A percentile compares a stretch with the other conserved stretches of the same genome.
These are phyloP conservation scores for Vanessa cardui DNA, from an alignment of 2,888 invertebrate genomes.

Conservation along the genomic window DNA sequence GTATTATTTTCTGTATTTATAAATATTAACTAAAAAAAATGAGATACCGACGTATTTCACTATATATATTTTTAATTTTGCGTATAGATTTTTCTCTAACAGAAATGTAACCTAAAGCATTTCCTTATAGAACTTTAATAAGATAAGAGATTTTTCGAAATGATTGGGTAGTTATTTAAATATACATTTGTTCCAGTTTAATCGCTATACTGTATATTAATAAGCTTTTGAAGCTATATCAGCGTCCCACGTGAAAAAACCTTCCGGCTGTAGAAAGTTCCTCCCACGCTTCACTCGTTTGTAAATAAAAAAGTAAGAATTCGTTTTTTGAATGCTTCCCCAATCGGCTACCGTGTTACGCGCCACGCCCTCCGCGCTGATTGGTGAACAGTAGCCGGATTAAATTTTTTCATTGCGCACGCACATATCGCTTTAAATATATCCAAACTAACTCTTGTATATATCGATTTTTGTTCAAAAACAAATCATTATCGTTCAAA, in stretches of 20 bases:
- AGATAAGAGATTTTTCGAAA: not conserved
- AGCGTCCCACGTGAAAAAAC: slow-evolving; percentile 66
- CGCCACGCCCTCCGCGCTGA: slow-evolving; percentile 68
- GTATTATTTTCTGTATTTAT: not conserved
- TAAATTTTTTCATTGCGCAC: slow-evolving; percentile 51
- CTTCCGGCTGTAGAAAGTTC: slow-evolving; percentile 78
- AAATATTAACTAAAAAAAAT: too few species aligned
- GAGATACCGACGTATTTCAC: too few species aligned
- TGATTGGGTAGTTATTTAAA: not conserved
- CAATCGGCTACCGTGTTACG: slow-evolving; percentile 75
- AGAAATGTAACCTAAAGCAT: too few species aligned
- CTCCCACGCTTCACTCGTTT: slow-evolving; percentile 67
- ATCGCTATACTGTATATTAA: not conserved
- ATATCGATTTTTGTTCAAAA: too few species aligned
- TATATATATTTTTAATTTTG: too few species aligned
- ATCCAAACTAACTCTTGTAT: too few species aligned
- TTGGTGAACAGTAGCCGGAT: slow-evolving; percentile 74
- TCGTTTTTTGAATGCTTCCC: slow-evolving; percentile 60
- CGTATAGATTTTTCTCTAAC: too few species aligned
- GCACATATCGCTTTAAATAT: slow-evolving; percentile 19
- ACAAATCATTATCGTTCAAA: not conserved
- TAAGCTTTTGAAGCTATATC: slow-evolving; percentile 14
- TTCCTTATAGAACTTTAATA: too few species aligned
- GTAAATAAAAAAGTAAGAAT: slow-evolving; percentile 58
- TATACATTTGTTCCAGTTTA: not conserved